A percentile compares a stretch with the other conserved stretches of the same genome.
Conservation (phyloP, 2,113 vertebrate species). For the Protomyctophum bolini region DNA sequence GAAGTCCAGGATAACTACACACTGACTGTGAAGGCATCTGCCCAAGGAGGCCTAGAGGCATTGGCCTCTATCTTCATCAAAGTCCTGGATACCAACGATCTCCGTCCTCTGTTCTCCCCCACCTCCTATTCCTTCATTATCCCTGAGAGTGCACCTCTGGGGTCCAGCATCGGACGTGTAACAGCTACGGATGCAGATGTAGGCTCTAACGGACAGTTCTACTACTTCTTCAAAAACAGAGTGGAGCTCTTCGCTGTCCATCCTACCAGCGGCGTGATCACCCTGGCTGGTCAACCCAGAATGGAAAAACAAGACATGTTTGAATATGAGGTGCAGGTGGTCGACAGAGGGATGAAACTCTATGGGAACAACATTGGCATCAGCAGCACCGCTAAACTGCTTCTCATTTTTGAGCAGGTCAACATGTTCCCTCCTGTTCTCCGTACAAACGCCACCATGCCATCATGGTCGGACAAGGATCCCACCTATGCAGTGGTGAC, state of each 20-base stretch:
- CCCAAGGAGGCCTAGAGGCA: constrained; percentile 87
- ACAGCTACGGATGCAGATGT: constrained; percentile 95
- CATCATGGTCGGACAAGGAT: constrained; percentile 83
- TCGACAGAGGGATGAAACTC: constrained; percentile 94
- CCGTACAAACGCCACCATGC: constrained; percentile 80
- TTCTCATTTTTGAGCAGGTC: constrained; percentile 86
- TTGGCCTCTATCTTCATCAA: constrained; percentile 89
- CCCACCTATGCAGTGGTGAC: constrained; percentile 86
- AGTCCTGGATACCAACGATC: constrained; percentile 96
- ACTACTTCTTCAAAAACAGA: constrained; percentile 93
- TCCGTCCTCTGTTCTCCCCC: constrained; percentile 95
- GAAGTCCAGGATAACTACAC: constrained; percentile 96
- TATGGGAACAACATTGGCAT: constrained; percentile 89
- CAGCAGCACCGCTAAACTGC: constrained; percentile 92
- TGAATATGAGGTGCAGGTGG: constrained; percentile 91
- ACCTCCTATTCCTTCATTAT: constrained; percentile 91
- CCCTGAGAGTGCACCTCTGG: constrained; percentile 89
- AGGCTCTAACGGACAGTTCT: constrained; percentile 95
- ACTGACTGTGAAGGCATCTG: constrained; percentile 89
- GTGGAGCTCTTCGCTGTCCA: constrained; percentile 93
- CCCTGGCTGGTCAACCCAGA: constrained; percentile 86
- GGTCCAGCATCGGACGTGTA: constrained; percentile 91
- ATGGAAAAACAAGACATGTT: constrained; percentile 85
- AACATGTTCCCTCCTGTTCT: constrained; percentile 90
- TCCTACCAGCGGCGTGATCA: constrained; percentile 92